Conservation (phyloP, 2,113 vertebrate genomes). For the Agelaius tricolor region DNA sequence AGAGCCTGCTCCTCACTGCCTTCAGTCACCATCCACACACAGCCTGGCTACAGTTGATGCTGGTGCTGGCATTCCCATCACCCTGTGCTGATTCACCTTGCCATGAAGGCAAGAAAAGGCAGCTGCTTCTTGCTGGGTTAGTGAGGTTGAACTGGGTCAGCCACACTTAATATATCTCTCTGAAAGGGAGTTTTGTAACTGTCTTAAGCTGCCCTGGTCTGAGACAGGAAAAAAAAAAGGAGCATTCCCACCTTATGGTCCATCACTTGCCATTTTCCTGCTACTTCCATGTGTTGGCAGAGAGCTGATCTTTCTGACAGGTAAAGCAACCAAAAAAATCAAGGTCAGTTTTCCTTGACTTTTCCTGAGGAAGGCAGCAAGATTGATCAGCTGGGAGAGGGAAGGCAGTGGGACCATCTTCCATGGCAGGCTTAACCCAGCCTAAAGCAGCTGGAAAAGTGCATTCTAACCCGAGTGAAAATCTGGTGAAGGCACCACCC, state of each 20-base stretch:
- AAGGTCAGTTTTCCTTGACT: neutral
- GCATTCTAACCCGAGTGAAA: neutral
- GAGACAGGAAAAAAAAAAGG: neutral
- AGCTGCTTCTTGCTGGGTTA: neutral
- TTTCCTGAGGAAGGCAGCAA: neutral
- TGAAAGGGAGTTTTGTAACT: neutral
- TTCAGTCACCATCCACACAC: neutral
- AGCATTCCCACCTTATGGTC: neutral
- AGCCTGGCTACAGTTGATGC: neutral
- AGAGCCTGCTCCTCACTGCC: neutral
- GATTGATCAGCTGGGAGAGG: neutral
- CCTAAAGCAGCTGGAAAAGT: neutral
- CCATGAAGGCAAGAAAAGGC: rapidly evolving
- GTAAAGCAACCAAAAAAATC: neutral
- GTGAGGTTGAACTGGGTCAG: neutral
- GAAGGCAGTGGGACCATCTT: neutral
- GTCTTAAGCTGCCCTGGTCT: neutral
- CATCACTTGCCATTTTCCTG: neutral
- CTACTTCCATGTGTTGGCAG: neutral
- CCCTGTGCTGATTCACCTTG: neutral
- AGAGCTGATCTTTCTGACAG: neutral
- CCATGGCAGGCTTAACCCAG: neutral
- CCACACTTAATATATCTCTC: neutral
- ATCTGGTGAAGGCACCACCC: neutral
- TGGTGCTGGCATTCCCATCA: neutral